Conservation (phyloP, 2,113 vertebrate genomes). For the Pterocles burchelli region DNA sequence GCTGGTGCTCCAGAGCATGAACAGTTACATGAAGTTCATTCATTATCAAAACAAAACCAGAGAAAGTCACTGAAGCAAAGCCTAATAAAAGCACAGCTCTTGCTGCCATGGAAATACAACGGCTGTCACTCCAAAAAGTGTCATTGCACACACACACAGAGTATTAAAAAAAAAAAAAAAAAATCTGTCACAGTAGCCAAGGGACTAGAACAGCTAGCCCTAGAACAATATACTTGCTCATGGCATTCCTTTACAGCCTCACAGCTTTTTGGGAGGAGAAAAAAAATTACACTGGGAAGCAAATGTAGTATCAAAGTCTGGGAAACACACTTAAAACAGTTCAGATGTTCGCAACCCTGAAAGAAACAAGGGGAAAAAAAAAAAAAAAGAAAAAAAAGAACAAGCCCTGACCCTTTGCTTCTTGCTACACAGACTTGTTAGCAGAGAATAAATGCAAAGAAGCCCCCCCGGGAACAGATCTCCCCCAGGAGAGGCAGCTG, state of each 20-base stretch:
- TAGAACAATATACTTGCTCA: neutral
- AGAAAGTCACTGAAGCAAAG: neutral
- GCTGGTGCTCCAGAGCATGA: neutral
- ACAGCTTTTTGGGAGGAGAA: neutral
- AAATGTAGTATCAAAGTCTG: neutral
- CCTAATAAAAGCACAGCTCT: neutral
- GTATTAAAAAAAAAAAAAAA: neutral
- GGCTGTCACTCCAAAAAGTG: neutral
- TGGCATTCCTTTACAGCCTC: neutral
- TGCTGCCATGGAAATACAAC: neutral
- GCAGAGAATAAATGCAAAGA: neutral
- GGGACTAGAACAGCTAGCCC: neutral
- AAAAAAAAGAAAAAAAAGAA: neutral
- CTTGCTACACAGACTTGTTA: neutral
- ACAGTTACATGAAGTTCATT: neutral
- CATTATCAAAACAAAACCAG: neutral
- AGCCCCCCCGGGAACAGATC: neutral
- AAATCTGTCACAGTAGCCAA: neutral
- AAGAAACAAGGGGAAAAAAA: neutral
- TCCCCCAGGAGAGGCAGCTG: neutral
- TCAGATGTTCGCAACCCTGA: neutral
- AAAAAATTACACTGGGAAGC: neutral
- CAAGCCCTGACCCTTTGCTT: neutral
- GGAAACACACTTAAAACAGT: neutral
- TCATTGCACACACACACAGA: accelerated